These are phyloP conservation scores for Protomyctophum bolini DNA, from an alignment of 2,113 vertebrate genomes.

Conservation along the genomic window DNA sequence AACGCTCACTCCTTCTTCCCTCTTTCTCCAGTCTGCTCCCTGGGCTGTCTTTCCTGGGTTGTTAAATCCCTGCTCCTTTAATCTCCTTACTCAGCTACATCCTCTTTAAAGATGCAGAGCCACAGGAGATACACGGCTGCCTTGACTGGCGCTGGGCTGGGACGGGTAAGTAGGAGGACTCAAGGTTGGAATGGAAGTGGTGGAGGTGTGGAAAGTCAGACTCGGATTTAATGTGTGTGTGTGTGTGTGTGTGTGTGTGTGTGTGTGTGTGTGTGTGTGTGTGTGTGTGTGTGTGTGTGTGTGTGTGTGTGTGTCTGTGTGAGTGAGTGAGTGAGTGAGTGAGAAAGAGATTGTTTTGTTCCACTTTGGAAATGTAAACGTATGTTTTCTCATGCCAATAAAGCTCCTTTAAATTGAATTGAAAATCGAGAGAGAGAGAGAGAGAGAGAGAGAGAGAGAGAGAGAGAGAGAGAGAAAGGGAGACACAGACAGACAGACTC, in stretches of 20 bases:
- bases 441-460: too few relatives aligned
- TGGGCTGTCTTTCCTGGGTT: constrained; percentile 73
- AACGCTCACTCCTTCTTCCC: constrained; percentile 49
- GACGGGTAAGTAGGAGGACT: constrained; percentile 8
- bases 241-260: background rate
- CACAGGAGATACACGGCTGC: constrained; percentile 54
- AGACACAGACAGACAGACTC: too few relatives aligned
- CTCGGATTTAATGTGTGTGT: background rate
- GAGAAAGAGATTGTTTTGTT: too few relatives aligned
- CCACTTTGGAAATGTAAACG: too few relatives aligned
- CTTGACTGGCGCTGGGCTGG: constrained; percentile 47
- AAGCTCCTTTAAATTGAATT: too few relatives aligned
- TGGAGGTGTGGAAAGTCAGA: background rate
- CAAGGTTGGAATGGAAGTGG: constrained; percentile 18
- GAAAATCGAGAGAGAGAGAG: too few relatives aligned
- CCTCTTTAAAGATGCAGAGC: constrained; percentile 86
- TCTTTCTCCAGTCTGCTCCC: constrained; percentile 64
- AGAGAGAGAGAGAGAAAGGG: too few relatives aligned
- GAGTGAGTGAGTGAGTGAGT: too few relatives aligned
- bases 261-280: too few relatives aligned
- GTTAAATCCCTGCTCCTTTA: constrained; percentile 84
- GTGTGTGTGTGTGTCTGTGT: too few relatives aligned
- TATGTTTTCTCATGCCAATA: too few relatives aligned
- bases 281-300: too few relatives aligned
- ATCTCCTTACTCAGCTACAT: constrained; percentile 83